Base-by-base conservation (phyloP, 2,888 invertebrate species). In the Chirona hameri region DNA sequence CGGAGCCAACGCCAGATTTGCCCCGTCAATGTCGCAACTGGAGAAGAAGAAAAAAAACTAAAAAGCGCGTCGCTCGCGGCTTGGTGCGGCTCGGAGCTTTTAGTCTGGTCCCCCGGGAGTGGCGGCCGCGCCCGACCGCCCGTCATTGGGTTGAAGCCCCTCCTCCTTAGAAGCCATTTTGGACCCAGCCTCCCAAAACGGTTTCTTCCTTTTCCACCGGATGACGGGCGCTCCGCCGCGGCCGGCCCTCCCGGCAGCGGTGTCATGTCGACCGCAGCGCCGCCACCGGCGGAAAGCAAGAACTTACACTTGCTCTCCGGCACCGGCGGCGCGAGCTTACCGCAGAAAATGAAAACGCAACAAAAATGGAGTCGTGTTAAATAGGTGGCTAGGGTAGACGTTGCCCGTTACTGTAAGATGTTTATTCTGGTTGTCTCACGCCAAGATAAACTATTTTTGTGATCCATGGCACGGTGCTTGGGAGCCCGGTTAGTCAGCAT, bases 181-280 rank as follows among this genome's bases (percentile, higher is more conserved):
- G 84, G 84, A 84, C 81, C 84, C 84, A 84, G 84, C 84, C 84
- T 84, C 84, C 84, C 84, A 84, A 82, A 82, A 83, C 83, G 84
- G 84, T 84, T 84, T 84, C 84, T 84, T 76, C 21, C 76, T 39
- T 39, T 76, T 76, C 21, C 39, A 15, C 7, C 39, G 39, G 76
- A 76, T 21, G 76, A 76, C 76, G 31, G 76, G 27, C 76, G 76
- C 76, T 76, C 76, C 39, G 76, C 7, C 39, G 39, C 18, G 24
- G 39, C 39, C 39, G 15, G 21, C 31, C 39, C 39, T 21, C 76
- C 76, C 76, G 76, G 76, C 76, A 5, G 76, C 76, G 1, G 29
- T 76, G 76, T 76, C 39, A 18, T 76, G 39, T 72, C 29, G 39
- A 39, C 31, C 39, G 76, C 39, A 21, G 76, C 76, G 76, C 76